Evolutionary conservation across 2,113 vertebrate species (phyloP), one percentile per base, ranked within the genome.

Genomic region (Larimichthys crocea): DNA sequence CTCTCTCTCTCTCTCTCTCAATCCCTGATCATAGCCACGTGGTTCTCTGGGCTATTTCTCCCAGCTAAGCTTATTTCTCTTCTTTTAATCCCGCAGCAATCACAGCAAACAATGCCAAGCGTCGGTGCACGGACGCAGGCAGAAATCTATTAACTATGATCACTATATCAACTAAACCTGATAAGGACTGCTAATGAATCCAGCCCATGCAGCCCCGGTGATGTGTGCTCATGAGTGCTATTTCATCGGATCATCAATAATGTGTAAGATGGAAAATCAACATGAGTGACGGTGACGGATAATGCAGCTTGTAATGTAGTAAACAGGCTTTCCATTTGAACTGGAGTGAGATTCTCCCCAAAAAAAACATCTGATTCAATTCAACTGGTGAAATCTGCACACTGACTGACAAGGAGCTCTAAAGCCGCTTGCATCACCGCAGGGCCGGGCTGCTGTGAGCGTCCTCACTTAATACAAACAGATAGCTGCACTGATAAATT

Each of bases 81-180:
- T 93, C 85, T 94, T 94, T 92, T 93, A 94, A 94, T 94, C 92
- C 91, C 31, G 22, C 84, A 68, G 87, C 91, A 91, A 91, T 92
- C 91, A 89, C 84, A 76, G 89, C 88, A 83, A 83, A 91, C 84
- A 82, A 89, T 90, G 83, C 82, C 74, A 68, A 77, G 79, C 76
- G 52, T 57, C 26, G 11, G 79, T 84, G 76, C 74, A 67, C 44
- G 75, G 72, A 76, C 31, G n/a, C 74, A 17, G 83, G 77, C 83
- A 69, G 40, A 91, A 91, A 92, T 92, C 82, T 91, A 88, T 92
- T 90, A 91, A 90, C 89, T 83, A 84, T 90, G 88, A 92, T 92
- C 89, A 84, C 61, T 31, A 71, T 86, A 87, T 87, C 85, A 75
- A 75, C 65, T 80, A 69, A 73, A 90, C 79, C 76, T 72, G 89